Evolutionary conservation across 2,797 vertebrate genomes (phyloP).

Genomic region (Enteromius thamalakanensis): DNA sequence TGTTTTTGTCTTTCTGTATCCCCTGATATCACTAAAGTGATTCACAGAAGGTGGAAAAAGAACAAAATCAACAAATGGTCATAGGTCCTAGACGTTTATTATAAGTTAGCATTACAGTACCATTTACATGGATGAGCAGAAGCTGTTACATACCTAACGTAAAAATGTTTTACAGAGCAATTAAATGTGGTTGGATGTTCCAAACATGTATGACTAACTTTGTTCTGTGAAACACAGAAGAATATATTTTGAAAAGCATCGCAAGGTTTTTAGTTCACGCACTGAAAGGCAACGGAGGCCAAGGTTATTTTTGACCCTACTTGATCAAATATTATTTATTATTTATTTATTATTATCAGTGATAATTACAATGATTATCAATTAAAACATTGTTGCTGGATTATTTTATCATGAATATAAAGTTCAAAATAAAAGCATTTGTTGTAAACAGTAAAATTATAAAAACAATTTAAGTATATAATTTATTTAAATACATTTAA

Average conservation of each 20-base stretch:
- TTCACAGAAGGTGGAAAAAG: background rate
- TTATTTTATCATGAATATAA: background rate
- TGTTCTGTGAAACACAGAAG: background rate
- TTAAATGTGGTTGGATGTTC: background rate
- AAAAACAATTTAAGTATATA: no score
- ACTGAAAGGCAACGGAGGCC: background rate
- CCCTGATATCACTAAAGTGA: background rate
- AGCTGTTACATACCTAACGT: background rate
- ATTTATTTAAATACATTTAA: no score
- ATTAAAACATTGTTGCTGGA: background rate
- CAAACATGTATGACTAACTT: background rate
- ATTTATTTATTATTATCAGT: no score
- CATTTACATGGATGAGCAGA: background rate
- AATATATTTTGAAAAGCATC: background rate
- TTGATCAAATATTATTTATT: background rate
- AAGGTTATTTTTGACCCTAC: background rate
- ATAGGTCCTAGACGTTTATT: background rate
- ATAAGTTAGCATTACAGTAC: background rate
- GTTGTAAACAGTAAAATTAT: no score
- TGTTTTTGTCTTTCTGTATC: conserved; percentile 15
- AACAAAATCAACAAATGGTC: background rate
- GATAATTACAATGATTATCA: no score
- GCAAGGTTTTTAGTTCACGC: background rate
- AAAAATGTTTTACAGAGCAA: background rate
- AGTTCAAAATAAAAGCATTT: background rate